Percentiles rank a stretch among this genome's conserved stretches.
Conservation (phyloP, 2,888 invertebrate genomes). For the Lycaena phlaeas region DNA sequence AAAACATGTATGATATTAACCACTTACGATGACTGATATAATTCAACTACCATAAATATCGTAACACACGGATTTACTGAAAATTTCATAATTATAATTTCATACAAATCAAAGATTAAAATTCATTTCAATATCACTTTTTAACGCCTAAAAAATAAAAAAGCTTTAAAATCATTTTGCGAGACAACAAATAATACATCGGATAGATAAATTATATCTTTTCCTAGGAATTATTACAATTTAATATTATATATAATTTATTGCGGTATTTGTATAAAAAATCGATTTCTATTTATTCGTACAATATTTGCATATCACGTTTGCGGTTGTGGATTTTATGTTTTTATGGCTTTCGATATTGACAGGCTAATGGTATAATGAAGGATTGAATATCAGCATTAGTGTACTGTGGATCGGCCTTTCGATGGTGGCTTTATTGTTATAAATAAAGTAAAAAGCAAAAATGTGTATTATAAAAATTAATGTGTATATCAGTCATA, state of each 20-base stretch:
- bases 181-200: slow-evolving; percentile 2
- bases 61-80: too few species aligned
- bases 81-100: too few species aligned
- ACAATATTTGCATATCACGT: slow-evolving; percentile 2
- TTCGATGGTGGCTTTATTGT: too few species aligned
- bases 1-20: too few species aligned
- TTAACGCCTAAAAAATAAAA: slow-evolving; percentile 9
- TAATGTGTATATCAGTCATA: too few species aligned
- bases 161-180: slow-evolving; percentile 2
- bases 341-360: slow-evolving; percentile 1
- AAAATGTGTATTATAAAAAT: too few species aligned
- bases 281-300: not conserved
- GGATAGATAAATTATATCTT: slow-evolving; percentile 1
- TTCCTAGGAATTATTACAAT: slow-evolving; percentile 3
- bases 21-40: too few species aligned
- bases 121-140: too few species aligned
- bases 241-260: not conserved
- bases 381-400: not conserved
- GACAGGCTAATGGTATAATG: not conserved
- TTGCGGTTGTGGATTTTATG: not conserved
- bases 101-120: too few species aligned
- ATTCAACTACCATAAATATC: too few species aligned
- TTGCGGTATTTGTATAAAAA: not conserved
- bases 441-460: too few species aligned
- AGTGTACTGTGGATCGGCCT: too few species aligned